phyloP scores from a whole-genome alignment of 92 coral and sea anemone genomes.

The Bergia puertoricense region DNA sequence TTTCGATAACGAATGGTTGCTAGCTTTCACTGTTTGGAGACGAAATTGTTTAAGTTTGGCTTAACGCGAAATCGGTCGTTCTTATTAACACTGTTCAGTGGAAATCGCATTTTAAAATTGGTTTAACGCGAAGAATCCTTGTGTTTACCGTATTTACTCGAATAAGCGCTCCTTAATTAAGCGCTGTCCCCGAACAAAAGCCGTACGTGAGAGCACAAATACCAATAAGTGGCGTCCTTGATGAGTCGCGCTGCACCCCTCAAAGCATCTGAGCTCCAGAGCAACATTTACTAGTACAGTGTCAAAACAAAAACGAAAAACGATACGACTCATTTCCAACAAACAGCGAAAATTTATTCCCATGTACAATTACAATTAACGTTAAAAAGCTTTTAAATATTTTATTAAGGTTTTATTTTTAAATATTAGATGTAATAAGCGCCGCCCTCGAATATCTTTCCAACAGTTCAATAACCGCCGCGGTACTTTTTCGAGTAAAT shows the following conservation, averaged over 20 bases:
- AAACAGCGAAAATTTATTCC: too few species aligned
- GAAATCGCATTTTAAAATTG: neutral
- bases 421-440: constrained; percentile 52
- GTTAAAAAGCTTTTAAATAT: too few species aligned
- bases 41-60: too few species aligned
- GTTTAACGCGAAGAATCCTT: neutral
- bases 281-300: too few species aligned
- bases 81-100: too few species aligned
- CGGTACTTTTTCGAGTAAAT: too few species aligned
- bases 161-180: constrained; percentile 63
- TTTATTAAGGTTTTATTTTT: too few species aligned
- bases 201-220: neutral
- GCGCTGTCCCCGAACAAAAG: constrained; percentile 30
- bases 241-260: too few species aligned
- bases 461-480: neutral
- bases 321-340: too few species aligned
- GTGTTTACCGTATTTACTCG: constrained; percentile 30
- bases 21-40: neutral
- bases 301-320: too few species aligned
- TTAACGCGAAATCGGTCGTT: neutral
- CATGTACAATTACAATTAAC: too few species aligned
- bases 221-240: neutral
- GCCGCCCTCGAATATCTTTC: constrained; percentile 37
- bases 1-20: neutral
- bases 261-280: too few species aligned